These are phyloP conservation scores for Rhingia campestris DNA, from an alignment of 2,888 invertebrate genomes.

Conservation along the genomic window DNA sequence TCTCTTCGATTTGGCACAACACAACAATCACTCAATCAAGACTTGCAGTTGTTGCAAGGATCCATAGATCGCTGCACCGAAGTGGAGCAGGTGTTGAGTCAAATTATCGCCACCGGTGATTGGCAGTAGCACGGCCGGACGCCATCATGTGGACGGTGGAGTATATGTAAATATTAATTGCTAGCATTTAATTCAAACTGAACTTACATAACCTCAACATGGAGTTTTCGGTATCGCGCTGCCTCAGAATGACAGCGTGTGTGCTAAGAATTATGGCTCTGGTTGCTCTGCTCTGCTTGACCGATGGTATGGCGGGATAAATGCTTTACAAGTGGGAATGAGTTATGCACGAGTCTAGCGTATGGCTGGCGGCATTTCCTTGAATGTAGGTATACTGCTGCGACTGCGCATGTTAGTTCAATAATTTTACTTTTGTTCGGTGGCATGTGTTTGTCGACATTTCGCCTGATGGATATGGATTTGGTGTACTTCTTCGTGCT, in stretches of 20 bases:
- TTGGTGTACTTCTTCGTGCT: constrained; percentile 17
- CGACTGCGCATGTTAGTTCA: no score
- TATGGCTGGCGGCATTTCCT: constrained; percentile 50
- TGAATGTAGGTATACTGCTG: constrained; percentile 12
- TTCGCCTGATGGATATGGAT: constrained; percentile 1
- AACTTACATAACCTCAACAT: constrained; percentile 58
- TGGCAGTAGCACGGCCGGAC: constrained; percentile 24
- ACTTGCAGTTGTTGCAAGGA: constrained; percentile 5
- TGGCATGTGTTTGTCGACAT: no score
- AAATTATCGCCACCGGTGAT: constrained; percentile 22
- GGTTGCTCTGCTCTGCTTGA: background rate
- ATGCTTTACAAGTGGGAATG: constrained; percentile 38
- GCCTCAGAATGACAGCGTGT: constrained; percentile 35
- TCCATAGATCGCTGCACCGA: background rate
- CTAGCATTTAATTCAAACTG: constrained; percentile 64
- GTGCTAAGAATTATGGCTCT: constrained; percentile 46
- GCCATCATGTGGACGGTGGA: constrained; percentile 19
- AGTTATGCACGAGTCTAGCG: constrained; percentile 22
- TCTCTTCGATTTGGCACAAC: constrained; percentile 28
- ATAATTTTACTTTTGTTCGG: no score
- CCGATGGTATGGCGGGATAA: constrained; percentile 10
- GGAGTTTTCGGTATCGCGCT: constrained; percentile 4
- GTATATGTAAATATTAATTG: constrained; percentile 67
- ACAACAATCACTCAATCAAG: constrained; percentile 67
- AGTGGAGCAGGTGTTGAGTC: constrained; percentile 49